These are phyloP conservation scores for Parazoanthus atlanticus DNA, from an alignment of 92 coral and sea anemone species.

Conservation along the genomic window DNA sequence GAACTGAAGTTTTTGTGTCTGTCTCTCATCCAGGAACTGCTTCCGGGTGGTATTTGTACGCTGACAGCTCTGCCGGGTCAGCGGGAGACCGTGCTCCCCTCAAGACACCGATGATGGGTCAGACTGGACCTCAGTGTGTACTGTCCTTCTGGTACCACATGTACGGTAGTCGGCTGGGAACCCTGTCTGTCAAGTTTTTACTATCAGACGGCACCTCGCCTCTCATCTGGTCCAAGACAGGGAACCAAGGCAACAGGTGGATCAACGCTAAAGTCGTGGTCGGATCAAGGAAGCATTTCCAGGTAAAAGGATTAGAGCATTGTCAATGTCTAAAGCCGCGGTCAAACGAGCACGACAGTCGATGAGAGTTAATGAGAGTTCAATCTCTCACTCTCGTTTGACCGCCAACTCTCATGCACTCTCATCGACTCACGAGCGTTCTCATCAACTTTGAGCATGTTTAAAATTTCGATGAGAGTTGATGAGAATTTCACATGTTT, in stretches of 20 bases:
- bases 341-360: too few species aligned
- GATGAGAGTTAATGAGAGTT: too few species aligned
- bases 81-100: slow-evolving; percentile 77
- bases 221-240: slow-evolving; percentile 78
- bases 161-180: slow-evolving; percentile 77
- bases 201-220: slow-evolving; percentile 75
- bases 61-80: slow-evolving; percentile 88
- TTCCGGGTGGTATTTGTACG: slow-evolving; percentile 89
- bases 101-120: slow-evolving; percentile 79
- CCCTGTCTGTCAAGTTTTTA: slow-evolving; percentile 76
- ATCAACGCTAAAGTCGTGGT: slow-evolving; percentile 59
- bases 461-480: too few species aligned
- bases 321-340: too few species aligned
- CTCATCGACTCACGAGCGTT: too few species aligned
- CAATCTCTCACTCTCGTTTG: too few species aligned
- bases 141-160: slow-evolving; percentile 98
- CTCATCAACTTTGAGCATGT: too few species aligned
- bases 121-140: slow-evolving; percentile 88
- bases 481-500: too few species aligned
- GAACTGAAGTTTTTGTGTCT: background rate
- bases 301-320: slow-evolving; percentile 52
- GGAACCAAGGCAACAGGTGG: slow-evolving; percentile 90
- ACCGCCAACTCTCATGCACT: too few species aligned
- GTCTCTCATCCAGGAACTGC: slow-evolving; percentile 62
- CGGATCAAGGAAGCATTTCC: slow-evolving; percentile 90